Base-by-base conservation (phyloP, 2,888 invertebrate species). In the Scaptomyza polygonia region DNA sequence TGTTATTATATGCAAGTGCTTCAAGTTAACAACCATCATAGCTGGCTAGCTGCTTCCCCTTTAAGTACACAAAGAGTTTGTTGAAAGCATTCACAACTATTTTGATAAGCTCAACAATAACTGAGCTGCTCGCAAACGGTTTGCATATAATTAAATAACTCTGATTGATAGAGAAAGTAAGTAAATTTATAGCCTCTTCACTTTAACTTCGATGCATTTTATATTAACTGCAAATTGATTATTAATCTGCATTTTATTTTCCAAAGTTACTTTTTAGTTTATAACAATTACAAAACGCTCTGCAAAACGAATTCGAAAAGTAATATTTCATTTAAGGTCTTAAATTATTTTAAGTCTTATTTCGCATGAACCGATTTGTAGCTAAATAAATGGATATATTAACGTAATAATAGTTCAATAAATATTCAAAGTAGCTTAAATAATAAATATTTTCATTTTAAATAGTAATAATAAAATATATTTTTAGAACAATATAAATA, bases 1-100 rank as follows among this genome's bases (percentile, higher is more conserved):
- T 72, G 57, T 72, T 72, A 44, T 72, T 52, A 52, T 63, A 66
- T 67, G 72, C 55, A 72, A 72, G 67, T 72, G 67, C 62, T 34
- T 9, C 59, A 39, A 42, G 14, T 8, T 14, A 36, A 14, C 36
- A 36, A 8, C 3, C 7, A 7, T 11, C 3, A 11, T 11, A 29
- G 8, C 29, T 29, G 1, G 1, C 30, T 11, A 29, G 29, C 29
- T 29, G 1, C 34, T 1, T 2, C 7, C 36, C 14, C 6, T 7
- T 2, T 5, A n/a, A 0, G 34, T 9, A 30, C 8, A 30, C 18
- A n/a, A 8, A 9, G 3, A 21, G 3, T 21, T 34, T 36, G 34
- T 11, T 39, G 34, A 11, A 51, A 44, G 25, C 36, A n/a, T 27
- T 16, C 12, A 16, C 29, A 12, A 45, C 40, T 58, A 63, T 57